Evolutionary conservation across 2,888 invertebrate genomes (phyloP).

Genomic region (Bellardia bayeri): DNA sequence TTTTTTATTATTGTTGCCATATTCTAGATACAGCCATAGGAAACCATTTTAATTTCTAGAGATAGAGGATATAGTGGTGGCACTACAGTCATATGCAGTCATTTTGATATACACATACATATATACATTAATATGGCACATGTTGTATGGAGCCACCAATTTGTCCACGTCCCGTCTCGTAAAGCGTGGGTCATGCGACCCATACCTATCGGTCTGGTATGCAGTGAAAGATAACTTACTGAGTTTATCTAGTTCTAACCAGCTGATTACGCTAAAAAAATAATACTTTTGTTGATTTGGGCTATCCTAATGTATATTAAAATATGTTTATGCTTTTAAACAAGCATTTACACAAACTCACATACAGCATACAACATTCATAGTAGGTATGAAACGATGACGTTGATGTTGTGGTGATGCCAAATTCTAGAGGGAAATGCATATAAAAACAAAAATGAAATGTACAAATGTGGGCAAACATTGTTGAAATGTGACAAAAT

Average conservation of each 20-base stretch:
- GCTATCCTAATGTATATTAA: too few species aligned
- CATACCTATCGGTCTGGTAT: too few species aligned
- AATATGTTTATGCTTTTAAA: background rate
- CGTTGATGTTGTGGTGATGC: conserved; percentile 8
- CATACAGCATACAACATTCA: background rate
- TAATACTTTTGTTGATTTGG: too few species aligned
- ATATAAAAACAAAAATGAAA: conserved; percentile 22
- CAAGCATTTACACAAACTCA: background rate
- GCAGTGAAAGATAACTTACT: too few species aligned
- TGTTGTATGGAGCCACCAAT: too few species aligned
- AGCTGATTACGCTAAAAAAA: too few species aligned
- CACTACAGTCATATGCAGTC: too few species aligned
- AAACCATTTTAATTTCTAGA: background rate
- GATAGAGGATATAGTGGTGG: background rate
- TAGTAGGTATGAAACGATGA: background rate
- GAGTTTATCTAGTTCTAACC: too few species aligned
- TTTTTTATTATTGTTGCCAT: background rate
- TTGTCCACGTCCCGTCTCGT: too few species aligned
- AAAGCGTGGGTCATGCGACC: too few species aligned
- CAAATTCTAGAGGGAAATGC: conserved; percentile 2
- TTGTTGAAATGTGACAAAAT: conserved; percentile 69
- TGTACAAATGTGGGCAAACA: conserved; percentile 57
- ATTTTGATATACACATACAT: too few species aligned
- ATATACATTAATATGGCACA: too few species aligned
- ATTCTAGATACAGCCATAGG: background rate